Percentiles rank a stretch among this genome's conserved stretches.
phyloP scores from a whole-genome alignment of 2,113 vertebrate species.

The Sceloporus tristichus region DNA sequence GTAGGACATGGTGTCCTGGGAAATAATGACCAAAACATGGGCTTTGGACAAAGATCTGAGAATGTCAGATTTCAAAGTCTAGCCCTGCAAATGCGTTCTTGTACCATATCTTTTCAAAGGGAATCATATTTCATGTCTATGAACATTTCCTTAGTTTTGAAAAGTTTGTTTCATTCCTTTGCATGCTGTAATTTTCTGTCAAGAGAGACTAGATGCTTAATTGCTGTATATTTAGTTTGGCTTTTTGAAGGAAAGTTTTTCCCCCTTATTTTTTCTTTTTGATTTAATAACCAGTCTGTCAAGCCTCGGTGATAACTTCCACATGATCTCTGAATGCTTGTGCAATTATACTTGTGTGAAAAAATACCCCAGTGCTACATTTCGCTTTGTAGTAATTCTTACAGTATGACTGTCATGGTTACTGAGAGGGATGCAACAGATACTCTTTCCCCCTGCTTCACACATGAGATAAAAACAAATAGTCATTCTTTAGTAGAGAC shows the following conservation, averaged over 20 bases:
- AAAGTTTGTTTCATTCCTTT: conserved; percentile 18
- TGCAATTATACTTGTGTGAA: conserved; percentile 41
- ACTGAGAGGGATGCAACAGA: neutral
- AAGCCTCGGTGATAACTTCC: neutral
- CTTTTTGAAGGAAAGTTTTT: conserved; percentile 47
- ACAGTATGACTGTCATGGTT: conserved; percentile 22
- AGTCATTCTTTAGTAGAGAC: conserved; percentile 39
- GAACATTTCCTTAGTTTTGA: conserved; percentile 14
- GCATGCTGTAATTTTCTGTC: conserved; percentile 22
- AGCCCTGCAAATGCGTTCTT: neutral
- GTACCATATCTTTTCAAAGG: neutral
- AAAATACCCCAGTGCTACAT: neutral
- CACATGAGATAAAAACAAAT: conserved; percentile 9
- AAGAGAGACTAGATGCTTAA: conserved; percentile 24
- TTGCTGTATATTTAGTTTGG: conserved; percentile 31
- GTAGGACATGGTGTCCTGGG: conserved; percentile 66
- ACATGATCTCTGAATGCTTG: conserved; percentile 30
- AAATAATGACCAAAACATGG: conserved; percentile 51
- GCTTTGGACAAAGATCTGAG: neutral
- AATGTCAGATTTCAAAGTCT: conserved; percentile 9
- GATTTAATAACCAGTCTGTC: conserved; percentile 22
- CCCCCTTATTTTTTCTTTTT: conserved; percentile 29
- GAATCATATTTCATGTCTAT: conserved; percentile 6
- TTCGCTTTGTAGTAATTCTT: conserved; percentile 29
- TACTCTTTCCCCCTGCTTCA: conserved; percentile 7